Conservation (phyloP, 2,113 vertebrate species). For the Strigops habroptila region DNA sequence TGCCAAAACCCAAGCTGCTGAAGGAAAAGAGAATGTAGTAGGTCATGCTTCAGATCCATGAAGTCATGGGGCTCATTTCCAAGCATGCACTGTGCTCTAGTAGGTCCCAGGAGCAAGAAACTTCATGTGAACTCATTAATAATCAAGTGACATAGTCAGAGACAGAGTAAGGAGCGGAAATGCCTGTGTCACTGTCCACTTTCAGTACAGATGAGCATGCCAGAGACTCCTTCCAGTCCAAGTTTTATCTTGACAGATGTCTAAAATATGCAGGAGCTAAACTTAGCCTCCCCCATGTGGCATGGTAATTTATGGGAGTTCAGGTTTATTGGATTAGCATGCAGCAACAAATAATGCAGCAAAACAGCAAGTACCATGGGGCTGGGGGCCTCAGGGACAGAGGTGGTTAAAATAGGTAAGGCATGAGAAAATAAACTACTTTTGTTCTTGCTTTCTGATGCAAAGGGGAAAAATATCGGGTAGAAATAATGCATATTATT, state of each 20-base stretch:
- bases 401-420: background rate
- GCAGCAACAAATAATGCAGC: background rate
- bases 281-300: background rate
- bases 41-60: background rate
- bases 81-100: background rate
- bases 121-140: background rate
- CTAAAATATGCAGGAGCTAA: slow-evolving; percentile 33
- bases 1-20: background rate
- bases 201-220: background rate
- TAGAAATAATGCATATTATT: background rate
- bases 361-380: background rate
- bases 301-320: background rate
- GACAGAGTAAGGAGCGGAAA: background rate
- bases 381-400: background rate
- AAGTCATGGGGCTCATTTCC: background rate
- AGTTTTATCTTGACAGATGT: slow-evolving; percentile 45
- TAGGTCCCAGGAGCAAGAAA: background rate
- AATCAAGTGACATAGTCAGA: background rate
- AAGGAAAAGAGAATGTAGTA: background rate
- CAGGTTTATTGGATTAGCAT: background rate
- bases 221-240: slow-evolving; percentile 22
- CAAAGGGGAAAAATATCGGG: background rate
- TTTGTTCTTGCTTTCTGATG: background rate
- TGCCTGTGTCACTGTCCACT: background rate
- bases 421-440: background rate